Conservation (phyloP, 2,888 invertebrate species). For the Aelia acuminata region DNA sequence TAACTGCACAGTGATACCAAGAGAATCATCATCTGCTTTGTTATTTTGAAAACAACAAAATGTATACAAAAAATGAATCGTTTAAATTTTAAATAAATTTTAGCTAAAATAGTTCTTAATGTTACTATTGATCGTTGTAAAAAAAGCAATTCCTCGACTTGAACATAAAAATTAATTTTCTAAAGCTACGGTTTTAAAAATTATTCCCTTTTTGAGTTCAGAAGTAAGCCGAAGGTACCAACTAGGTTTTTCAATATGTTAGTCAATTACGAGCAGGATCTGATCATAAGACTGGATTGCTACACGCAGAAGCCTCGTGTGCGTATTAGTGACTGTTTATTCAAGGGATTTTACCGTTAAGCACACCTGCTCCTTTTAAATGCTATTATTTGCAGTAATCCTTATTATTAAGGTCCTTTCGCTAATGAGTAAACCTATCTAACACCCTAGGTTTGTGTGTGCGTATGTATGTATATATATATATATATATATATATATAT, state of each 20-base stretch:
- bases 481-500: too few relatives aligned
- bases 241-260: neutral
- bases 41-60: too few relatives aligned
- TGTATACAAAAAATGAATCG: too few relatives aligned
- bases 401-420: neutral
- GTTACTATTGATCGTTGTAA: too few relatives aligned
- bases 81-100: too few relatives aligned
- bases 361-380: conserved; percentile 18
- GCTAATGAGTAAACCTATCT: neutral
- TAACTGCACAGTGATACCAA: too few relatives aligned
- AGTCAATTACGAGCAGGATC: neutral
- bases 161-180: too few relatives aligned
- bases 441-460: neutral
- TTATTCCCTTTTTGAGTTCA: neutral
- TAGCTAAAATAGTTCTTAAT: too few relatives aligned
- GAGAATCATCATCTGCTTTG: too few relatives aligned
- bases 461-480: too few relatives aligned
- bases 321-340: conserved; percentile 30
- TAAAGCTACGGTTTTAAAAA: too few relatives aligned
- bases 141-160: too few relatives aligned
- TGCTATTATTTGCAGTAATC: neutral
- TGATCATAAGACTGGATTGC: neutral
- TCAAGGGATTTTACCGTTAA: neutral
- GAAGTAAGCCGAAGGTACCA: neutral
- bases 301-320: neutral